phyloP scores from a whole-genome alignment of 2,888 invertebrate genomes.

The Callinectes sapidus region DNA sequence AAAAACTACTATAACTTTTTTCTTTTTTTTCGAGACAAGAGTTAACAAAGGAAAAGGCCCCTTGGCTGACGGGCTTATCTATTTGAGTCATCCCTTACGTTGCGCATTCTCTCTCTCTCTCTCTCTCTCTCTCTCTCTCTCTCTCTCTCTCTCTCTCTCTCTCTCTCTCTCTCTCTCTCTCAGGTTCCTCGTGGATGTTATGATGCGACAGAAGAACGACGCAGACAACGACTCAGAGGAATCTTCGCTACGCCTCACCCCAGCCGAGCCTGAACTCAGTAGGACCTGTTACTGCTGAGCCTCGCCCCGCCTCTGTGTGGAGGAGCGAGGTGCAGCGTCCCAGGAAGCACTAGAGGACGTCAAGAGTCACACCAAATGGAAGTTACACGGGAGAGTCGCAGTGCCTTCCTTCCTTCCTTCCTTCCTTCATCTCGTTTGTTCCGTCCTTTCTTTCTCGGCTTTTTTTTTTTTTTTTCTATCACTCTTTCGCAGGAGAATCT shows the following conservation, averaged over 20 bases:
- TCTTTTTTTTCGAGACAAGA: no score
- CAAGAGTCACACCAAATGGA: neutral
- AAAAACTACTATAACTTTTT: no score
- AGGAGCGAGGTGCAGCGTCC: neutral
- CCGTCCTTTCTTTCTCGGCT: neutral
- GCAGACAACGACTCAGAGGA: slow-evolving; percentile 47
- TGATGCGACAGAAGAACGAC: slow-evolving; percentile 75
- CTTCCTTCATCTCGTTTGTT: neutral
- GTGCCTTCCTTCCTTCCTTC: neutral
- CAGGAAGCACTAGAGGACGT: neutral
- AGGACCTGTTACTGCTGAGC: slow-evolving; percentile 56
- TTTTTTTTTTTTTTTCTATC: neutral
- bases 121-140: neutral
- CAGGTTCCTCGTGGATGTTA: slow-evolving; percentile 76
- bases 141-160: slow-evolving; percentile 6
- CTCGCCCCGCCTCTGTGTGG: neutral
- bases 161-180: neutral
- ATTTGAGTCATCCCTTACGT: neutral
- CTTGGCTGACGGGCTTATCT: no score
- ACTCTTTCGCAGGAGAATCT: no score
- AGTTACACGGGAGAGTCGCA: no score
- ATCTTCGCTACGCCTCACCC: slow-evolving; percentile 54
- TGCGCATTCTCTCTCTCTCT: neutral
- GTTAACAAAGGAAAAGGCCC: no score
- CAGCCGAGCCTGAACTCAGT: slow-evolving; percentile 42